Percentiles rank a stretch among this genome's conserved stretches.
These are phyloP conservation scores for Aptenodytes patagonicus DNA, from an alignment of 2,113 vertebrate species.

Conservation along the genomic window DNA sequence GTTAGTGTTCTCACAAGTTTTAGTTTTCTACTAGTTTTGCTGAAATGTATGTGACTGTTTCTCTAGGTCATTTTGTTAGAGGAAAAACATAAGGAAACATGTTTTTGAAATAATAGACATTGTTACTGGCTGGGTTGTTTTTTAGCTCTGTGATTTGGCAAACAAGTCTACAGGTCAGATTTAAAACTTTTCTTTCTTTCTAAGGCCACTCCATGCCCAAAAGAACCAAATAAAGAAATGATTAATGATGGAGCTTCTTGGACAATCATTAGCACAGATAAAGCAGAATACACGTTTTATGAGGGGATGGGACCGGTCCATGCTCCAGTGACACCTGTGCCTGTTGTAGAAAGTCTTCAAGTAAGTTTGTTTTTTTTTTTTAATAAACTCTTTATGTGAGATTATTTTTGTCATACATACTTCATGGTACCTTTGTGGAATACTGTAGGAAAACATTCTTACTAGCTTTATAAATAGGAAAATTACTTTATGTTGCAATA, in stretches of 20 bases:
- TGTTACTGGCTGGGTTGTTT: neutral
- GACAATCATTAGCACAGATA: constrained; percentile 99
- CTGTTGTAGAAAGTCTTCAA: constrained; percentile 99
- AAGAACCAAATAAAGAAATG: constrained; percentile 99
- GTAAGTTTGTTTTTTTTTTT: constrained; percentile 66
- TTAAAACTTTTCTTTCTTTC: constrained; percentile 4
- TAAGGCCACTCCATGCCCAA: constrained; percentile 99
- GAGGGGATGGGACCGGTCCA: constrained; percentile 99
- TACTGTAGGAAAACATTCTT: neutral
- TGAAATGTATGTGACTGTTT: neutral
- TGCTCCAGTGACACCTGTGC: constrained; percentile 96
- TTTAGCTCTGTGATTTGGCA: neutral
- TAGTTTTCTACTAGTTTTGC: neutral
- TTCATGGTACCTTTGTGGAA: neutral
- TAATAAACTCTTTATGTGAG: neutral
- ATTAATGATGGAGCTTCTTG: constrained; percentile 99
- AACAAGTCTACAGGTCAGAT: neutral
- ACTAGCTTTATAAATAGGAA: neutral
- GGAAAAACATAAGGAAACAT: neutral
- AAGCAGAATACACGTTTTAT: constrained; percentile 99
- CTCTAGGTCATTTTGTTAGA: neutral
- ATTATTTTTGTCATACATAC: neutral
- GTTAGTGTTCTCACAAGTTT: neutral
- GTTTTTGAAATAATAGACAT: neutral
- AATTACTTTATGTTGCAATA: neutral